phyloP scores from a whole-genome alignment of 2,888 invertebrate species.

The Ennomos quercinarius region DNA sequence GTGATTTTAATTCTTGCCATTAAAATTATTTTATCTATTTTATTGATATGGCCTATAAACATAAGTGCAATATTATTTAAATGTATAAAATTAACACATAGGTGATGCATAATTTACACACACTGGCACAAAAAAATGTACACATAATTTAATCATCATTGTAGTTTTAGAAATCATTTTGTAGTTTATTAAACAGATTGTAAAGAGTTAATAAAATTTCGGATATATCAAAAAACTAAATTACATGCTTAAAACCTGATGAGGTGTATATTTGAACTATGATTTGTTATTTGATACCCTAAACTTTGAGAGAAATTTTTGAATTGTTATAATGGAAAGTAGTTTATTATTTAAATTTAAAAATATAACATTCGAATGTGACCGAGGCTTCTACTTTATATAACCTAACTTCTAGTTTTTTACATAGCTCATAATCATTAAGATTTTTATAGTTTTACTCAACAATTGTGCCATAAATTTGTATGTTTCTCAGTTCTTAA shows the following conservation, averaged over 20 bases:
- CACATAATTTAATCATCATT: slow-evolving; percentile 29
- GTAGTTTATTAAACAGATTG: slow-evolving; percentile 21
- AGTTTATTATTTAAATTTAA: neutral
- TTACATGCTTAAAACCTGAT: too few species aligned
- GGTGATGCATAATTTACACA: slow-evolving; percentile 39
- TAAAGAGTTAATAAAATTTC: slow-evolving; percentile 14
- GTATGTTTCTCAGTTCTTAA: slow-evolving; percentile 21
- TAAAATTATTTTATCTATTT: slow-evolving; percentile 38
- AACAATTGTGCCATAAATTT: slow-evolving; percentile 37
- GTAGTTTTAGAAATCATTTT: slow-evolving; percentile 22
- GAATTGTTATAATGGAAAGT: slow-evolving; percentile 2
- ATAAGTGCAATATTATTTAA: slow-evolving; percentile 59
- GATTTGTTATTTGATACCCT: neutral
- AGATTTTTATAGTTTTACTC: slow-evolving; percentile 31
- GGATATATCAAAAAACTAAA: neutral
- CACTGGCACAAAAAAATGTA: slow-evolving; percentile 51
- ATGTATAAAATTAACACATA: slow-evolving; percentile 25
- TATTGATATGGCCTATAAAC: slow-evolving; percentile 52
- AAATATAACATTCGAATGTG: slow-evolving; percentile 1
- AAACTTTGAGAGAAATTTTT: slow-evolving; percentile 8
- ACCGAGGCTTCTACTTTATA: slow-evolving; percentile 29
- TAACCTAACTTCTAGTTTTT: slow-evolving; percentile 27
- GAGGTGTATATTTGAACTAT: neutral
- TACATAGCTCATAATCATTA: slow-evolving; percentile 25
- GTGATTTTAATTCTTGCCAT: slow-evolving; percentile 41